phyloP scores from a whole-genome alignment of 2,113 vertebrate genomes.

The Octodon degus region DNA sequence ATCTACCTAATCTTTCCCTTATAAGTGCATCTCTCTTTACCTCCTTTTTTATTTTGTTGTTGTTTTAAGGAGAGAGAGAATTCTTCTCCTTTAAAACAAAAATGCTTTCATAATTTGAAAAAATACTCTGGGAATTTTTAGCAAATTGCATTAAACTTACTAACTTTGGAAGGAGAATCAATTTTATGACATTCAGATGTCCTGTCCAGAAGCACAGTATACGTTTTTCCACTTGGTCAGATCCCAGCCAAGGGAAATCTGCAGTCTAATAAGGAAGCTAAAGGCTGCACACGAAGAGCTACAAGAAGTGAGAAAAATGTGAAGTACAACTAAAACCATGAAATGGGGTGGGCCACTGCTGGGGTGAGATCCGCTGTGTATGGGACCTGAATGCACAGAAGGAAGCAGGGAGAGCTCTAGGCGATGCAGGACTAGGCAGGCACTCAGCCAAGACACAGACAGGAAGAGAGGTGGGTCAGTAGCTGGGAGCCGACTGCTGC shows the following conservation, averaged over 20 bases:
- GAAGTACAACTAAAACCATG: background rate
- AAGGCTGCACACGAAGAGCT: background rate
- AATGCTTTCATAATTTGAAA: slow-evolving; percentile 2
- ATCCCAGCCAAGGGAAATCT: background rate
- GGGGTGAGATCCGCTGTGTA: background rate
- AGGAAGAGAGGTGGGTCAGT: background rate
- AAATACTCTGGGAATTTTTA: background rate
- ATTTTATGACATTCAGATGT: background rate
- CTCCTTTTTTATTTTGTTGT: background rate
- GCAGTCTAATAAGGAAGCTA: background rate
- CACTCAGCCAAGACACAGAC: background rate
- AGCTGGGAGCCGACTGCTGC: background rate
- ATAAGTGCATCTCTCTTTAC: background rate
- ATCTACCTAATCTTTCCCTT: background rate
- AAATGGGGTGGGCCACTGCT: background rate
- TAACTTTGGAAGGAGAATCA: background rate
- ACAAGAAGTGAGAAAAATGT: background rate
- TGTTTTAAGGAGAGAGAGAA: background rate
- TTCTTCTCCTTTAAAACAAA: slow-evolving; percentile 41
- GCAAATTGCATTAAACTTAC: slow-evolving; percentile 4
- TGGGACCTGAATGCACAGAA: rapidly evolving
- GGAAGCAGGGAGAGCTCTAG: background rate
- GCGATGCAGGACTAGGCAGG: rapidly evolving
- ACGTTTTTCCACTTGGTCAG: background rate
- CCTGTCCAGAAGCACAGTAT: background rate